Conservation (phyloP, 1,140 invertebrate species). For the Ridgeia piscesae region DNA sequence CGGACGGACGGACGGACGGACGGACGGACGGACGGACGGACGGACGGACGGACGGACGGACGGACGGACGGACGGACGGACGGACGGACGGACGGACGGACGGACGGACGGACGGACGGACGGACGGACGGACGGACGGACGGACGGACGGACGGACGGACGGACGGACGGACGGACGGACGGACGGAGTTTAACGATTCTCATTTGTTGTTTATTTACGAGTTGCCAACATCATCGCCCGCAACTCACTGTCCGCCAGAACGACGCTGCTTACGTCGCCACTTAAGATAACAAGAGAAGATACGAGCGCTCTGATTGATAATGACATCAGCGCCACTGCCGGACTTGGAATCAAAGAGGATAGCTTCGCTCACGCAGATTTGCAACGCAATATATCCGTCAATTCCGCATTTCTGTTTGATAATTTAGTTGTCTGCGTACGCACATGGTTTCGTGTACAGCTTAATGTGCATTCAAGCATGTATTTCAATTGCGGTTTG, state of each 20-base stretch:
- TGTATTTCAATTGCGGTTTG: not conserved
- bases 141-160: no score
- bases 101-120: no score
- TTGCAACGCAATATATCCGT: not conserved
- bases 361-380: no score
- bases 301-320: no score
- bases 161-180: not conserved
- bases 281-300: no score
- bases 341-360: no score
- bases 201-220: not conserved
- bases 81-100: not conserved
- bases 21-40: not conserved
- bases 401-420: not conserved
- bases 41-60: no score
- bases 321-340: no score
- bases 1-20: not conserved
- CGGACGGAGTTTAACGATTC: not conserved
- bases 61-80: not conserved
- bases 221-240: not conserved
- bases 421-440: not conserved
- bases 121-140: no score
- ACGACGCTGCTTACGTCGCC: not conserved
- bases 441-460: not conserved
- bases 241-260: not conserved
- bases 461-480: not conserved